These are phyloP conservation scores for Tauraco erythrolophus DNA, from an alignment of 2,113 vertebrate genomes.

Conservation along the genomic window DNA sequence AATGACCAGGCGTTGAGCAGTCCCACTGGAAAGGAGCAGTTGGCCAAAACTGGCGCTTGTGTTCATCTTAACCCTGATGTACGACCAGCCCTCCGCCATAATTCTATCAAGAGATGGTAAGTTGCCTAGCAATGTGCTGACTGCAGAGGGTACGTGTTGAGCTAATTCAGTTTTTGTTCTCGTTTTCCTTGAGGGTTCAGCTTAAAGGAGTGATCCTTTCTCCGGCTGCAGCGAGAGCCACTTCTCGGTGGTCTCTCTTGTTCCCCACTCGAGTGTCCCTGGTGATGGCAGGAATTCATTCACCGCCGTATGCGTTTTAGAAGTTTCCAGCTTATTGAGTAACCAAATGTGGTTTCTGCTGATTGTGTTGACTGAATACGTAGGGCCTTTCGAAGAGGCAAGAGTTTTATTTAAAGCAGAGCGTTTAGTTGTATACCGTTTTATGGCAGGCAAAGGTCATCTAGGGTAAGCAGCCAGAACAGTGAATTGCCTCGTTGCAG, in stretches of 20 bases:
- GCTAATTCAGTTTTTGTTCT: conserved; percentile 64
- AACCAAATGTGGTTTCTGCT: conserved; percentile 54
- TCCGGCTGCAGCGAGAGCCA: background rate
- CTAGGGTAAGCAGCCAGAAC: conserved; percentile 24
- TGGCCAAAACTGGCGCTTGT: conserved; percentile 57
- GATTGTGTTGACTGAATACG: conserved; percentile 62
- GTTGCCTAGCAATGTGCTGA: conserved; percentile 60
- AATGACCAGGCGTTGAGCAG: conserved; percentile 27
- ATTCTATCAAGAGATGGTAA: conserved; percentile 60
- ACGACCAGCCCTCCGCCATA: conserved; percentile 46
- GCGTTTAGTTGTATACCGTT: background rate
- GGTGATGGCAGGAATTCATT: conserved; percentile 61
- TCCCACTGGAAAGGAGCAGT: conserved; percentile 64
- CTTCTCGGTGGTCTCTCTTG: conserved; percentile 19
- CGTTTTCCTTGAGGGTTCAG: conserved; percentile 48
- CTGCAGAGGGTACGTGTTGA: conserved; percentile 28
- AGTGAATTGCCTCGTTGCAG: background rate
- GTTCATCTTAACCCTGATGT: conserved; percentile 66
- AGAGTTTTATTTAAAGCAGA: conserved; percentile 46
- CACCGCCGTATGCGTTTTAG: background rate
- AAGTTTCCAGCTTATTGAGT: conserved; percentile 64
- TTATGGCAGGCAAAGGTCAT: conserved; percentile 45
- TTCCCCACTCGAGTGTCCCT: conserved; percentile 31
- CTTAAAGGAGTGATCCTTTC: conserved; percentile 53
- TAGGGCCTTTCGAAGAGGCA: conserved; percentile 29